phyloP scores from a whole-genome alignment of 1,140 invertebrate genomes.

The Drosophila athabasca region DNA sequence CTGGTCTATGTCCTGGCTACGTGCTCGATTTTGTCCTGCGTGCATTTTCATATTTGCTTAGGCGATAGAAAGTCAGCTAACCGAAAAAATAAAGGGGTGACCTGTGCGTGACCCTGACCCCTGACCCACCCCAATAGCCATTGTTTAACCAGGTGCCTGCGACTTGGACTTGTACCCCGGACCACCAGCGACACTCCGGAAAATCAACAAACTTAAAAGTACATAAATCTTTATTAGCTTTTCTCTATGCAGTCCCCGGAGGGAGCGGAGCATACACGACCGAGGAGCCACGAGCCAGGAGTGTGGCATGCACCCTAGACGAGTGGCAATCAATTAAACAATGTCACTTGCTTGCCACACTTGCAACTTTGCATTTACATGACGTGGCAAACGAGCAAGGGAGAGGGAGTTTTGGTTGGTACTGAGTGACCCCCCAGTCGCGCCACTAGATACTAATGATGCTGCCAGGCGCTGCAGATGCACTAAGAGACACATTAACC shows the following conservation, averaged over 20 bases:
- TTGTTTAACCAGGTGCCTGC: slow-evolving; percentile 66
- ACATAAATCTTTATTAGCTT: slow-evolving; percentile 74
- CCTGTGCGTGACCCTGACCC: slow-evolving; percentile 57
- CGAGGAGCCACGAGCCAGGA: no score
- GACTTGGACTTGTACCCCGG: no score
- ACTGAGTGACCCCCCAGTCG: no score
- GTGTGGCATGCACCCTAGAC: slow-evolving; percentile 8
- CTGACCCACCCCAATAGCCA: slow-evolving; percentile 55
- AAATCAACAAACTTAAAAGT: slow-evolving; percentile 57
- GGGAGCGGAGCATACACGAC: no score
- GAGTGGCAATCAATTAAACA: slow-evolving; percentile 68
- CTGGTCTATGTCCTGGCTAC: slow-evolving; percentile 18
- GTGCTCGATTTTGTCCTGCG: slow-evolving; percentile 45
- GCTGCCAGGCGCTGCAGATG: no score
- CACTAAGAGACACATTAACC: no score
- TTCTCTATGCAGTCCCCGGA: slow-evolving; percentile 17
- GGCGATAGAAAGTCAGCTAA: slow-evolving; percentile 26
- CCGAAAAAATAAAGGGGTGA: slow-evolving; percentile 53
- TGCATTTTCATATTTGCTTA: slow-evolving; percentile 69
- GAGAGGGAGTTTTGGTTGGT: no score
- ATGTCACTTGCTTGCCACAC: slow-evolving; percentile 49
- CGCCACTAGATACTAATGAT: slow-evolving; percentile 5
- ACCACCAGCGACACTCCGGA: slow-evolving; percentile 15
- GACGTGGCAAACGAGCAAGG: background rate
- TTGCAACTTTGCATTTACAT: slow-evolving; percentile 29